These are phyloP conservation scores for Megalops atlanticus DNA, from an alignment of 2,113 vertebrate genomes.

Conservation along the genomic window DNA sequence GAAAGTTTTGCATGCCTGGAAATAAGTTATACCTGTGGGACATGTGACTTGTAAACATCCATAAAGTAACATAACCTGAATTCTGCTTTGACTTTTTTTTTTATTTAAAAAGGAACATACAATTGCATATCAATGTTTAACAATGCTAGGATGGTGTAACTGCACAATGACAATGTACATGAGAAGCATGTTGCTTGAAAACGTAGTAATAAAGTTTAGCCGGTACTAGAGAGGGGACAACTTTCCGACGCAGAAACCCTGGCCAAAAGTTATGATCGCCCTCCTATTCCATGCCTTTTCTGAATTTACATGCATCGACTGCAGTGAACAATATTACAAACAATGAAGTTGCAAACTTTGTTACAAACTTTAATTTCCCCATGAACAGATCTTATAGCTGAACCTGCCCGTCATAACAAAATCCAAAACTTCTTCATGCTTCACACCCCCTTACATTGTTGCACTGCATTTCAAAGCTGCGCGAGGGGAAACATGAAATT, in stretches of 20 bases:
- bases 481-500: conserved; percentile 37
- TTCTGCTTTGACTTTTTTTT: conserved; percentile 69
- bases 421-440: conserved; percentile 40
- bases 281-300: background rate
- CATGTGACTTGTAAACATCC: conserved; percentile 59
- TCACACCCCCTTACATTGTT: conserved; percentile 58
- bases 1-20: no score
- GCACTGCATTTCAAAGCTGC: conserved; percentile 43
- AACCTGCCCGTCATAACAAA: conserved; percentile 4
- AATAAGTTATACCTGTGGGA: no score
- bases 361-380: background rate
- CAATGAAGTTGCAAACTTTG: conserved; percentile 4
- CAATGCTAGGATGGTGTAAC: conserved; percentile 64
- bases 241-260: conserved; percentile 6
- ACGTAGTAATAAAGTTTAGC: conserved; percentile 60
- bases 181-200: conserved; percentile 58
- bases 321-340: conserved; percentile 20
- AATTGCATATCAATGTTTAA: conserved; percentile 70
- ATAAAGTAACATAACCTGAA: conserved; percentile 72
- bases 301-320: conserved; percentile 14
- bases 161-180: conserved; percentile 74
- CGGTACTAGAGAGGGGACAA: conserved; percentile 45
- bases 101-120: conserved; percentile 76
- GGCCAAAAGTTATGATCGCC: background rate
- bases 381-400: background rate